These are phyloP conservation scores for Torymus texanus DNA, from an alignment of 2,888 invertebrate species.

Conservation along the genomic window DNA sequence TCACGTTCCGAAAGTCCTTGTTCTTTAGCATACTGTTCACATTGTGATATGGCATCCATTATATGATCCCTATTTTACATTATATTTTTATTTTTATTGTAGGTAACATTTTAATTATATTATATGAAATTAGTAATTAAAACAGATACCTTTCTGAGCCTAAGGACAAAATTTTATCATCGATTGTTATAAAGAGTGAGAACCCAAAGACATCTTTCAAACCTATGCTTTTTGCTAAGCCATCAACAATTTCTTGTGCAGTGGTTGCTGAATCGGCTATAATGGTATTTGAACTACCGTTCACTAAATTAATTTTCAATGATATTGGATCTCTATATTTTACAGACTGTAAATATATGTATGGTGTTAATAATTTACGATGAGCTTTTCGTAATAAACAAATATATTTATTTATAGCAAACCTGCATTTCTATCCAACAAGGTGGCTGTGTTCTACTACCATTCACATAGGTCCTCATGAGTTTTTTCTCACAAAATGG, in stretches of 20 bases:
- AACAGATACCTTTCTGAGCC: conserved; percentile 62
- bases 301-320: conserved; percentile 91
- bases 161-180: conserved; percentile 82
- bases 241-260: conserved; percentile 88
- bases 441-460: conserved; percentile 92
- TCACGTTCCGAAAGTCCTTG: conserved; percentile 89
- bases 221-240: conserved; percentile 85
- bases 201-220: conserved; percentile 92
- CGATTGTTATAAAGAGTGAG: conserved; percentile 91
- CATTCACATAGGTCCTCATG: conserved; percentile 89
- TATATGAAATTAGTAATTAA: no score
- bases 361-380: background rate
- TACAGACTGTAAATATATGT: conserved; percentile 76
- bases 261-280: conserved; percentile 95
- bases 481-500: conserved; percentile 91
- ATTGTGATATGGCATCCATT: conserved; percentile 96
- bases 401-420: conserved; percentile 13
- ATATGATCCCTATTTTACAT: conserved; percentile 84
- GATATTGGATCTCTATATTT: conserved; percentile 91
- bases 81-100: no score
- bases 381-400: no score
- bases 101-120: no score
- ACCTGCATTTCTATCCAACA: conserved; percentile 89
- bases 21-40: conserved; percentile 96
- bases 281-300: conserved; percentile 87